These are phyloP conservation scores for Elachura formosa DNA, from an alignment of 2,113 vertebrate genomes.

Conservation along the genomic window DNA sequence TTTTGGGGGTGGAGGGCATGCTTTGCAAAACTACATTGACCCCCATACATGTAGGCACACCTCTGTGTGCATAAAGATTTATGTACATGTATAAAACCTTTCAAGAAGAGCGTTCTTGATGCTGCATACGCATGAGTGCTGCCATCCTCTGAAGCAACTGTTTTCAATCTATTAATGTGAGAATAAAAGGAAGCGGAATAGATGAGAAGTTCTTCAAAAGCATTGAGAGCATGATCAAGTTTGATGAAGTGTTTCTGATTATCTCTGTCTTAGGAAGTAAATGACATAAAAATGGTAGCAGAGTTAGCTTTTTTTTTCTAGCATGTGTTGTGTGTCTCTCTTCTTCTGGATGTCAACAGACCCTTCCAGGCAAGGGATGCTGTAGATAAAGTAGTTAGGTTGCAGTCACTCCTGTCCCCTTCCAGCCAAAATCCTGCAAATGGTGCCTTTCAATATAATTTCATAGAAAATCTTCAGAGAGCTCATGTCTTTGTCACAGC, in stretches of 20 bases:
- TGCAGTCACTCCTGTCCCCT: background rate
- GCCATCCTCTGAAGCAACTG: background rate
- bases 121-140: rapidly evolving
- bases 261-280: background rate
- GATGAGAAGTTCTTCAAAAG: background rate
- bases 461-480: conserved; percentile 22
- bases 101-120: background rate
- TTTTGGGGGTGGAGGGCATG: background rate
- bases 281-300: conserved; percentile 6
- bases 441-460: conserved; percentile 13
- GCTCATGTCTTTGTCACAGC: background rate
- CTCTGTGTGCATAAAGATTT: rapidly evolving
- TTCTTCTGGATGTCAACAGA: conserved; percentile 11
- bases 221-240: background rate
- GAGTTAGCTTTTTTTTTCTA: background rate
- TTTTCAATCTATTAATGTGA: background rate
- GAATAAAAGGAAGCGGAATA: background rate
- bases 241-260: conserved; percentile 34
- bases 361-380: conserved; percentile 28
- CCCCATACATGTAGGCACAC: rapidly evolving
- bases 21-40: rapidly evolving
- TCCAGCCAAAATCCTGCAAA: conserved; percentile 13
- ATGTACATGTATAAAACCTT: rapidly evolving
- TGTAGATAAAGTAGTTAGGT: background rate
- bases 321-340: background rate